A percentile compares a stretch with the other conserved stretches of the same genome.
Evolutionary conservation across 1,140 invertebrate species (phyloP).

Genomic region (Parapsyche elsis): DNA sequence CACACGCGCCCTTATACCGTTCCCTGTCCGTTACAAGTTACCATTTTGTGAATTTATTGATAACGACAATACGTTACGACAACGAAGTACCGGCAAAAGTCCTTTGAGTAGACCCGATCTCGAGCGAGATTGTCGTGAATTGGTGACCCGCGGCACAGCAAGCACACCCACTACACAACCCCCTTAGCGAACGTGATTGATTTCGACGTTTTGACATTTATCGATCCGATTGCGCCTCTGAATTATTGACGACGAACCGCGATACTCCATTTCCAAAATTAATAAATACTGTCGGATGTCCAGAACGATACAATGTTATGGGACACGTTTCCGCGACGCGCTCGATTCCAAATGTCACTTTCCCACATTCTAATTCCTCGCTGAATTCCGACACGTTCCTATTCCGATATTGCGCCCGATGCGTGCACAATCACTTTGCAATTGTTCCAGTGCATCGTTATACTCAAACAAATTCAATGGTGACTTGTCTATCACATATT

Average conservation of each 20-base stretch:
- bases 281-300: conserved; percentile 1
- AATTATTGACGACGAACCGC: conserved; percentile 4
- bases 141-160: conserved; percentile 32
- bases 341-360: background rate
- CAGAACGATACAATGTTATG: background rate
- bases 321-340: background rate
- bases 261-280: conserved; percentile 10
- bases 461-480: too few species aligned
- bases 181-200: conserved; percentile 25
- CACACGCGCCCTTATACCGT: conserved; percentile 28
- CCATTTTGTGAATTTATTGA: conserved; percentile 21
- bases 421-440: background rate
- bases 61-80: conserved; percentile 24
- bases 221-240: conserved; percentile 32
- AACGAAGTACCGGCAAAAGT: background rate
- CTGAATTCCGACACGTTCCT: background rate
- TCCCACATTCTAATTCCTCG: background rate
- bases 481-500: too few species aligned
- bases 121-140: conserved; percentile 26
- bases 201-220: conserved; percentile 43
- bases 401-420: too few species aligned
- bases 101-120: conserved; percentile 24
- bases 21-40: background rate
- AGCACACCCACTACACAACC: background rate
- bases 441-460: background rate